These are phyloP conservation scores for Lumbricus terrestris DNA, from an alignment of 2,888 invertebrate genomes.

Conservation along the genomic window DNA sequence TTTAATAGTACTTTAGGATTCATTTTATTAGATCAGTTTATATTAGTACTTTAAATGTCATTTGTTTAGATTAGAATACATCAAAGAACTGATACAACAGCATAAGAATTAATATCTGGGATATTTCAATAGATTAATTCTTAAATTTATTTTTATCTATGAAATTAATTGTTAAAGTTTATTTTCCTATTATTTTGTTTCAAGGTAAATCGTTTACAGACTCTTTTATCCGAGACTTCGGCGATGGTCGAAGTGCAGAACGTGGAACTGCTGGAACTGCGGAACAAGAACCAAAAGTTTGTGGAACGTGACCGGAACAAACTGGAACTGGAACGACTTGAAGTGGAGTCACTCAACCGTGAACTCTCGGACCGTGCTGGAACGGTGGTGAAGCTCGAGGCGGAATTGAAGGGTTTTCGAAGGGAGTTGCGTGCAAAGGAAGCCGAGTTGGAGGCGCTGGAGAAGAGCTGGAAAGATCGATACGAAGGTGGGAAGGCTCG, in stretches of 20 bases:
- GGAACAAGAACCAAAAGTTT: background rate
- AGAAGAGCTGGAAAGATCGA: constrained; percentile 4
- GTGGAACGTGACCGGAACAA: background rate
- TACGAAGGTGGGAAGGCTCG: background rate
- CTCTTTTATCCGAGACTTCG: background rate
- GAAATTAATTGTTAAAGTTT: background rate
- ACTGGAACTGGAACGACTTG: background rate
- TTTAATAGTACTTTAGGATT: no score
- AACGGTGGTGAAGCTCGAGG: background rate
- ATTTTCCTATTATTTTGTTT: no score
- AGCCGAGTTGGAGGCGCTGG: background rate
- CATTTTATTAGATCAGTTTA: no score
- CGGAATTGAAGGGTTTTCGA: background rate
- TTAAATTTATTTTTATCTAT: no score
- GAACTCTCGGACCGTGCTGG: background rate
- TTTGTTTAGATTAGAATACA: no score
- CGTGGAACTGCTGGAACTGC: background rate
- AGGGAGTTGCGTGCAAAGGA: constrained; percentile 13
- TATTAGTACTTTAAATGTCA: no score
- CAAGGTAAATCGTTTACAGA: background rate
- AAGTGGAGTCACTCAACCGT: background rate
- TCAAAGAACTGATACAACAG: no score
- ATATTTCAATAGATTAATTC: no score
- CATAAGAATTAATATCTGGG: no score
- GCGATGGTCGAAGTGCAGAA: background rate